Evolutionary conservation across 2,888 invertebrate species (phyloP).

Genomic region (Epirrhoe tristata): DNA sequence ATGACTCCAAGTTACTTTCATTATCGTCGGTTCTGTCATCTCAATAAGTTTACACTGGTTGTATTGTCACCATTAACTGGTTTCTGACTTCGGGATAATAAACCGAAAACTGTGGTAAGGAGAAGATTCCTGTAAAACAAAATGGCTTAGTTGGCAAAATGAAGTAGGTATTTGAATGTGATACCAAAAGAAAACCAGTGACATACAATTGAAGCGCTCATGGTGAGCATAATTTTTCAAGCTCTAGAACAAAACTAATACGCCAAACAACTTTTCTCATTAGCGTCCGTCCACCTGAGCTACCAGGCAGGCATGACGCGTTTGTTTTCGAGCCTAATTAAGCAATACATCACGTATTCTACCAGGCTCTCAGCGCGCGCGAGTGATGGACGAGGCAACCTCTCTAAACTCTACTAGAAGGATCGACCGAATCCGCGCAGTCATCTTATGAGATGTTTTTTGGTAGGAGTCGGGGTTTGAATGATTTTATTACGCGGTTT

Average conservation of each 20-base stretch:
- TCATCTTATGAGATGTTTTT: constrained; percentile 44
- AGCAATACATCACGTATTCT: constrained; percentile 63
- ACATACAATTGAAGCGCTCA: neutral
- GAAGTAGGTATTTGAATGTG: too few species aligned
- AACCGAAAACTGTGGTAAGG: too few species aligned
- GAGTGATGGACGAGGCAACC: constrained; percentile 43
- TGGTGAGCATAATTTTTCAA: constrained; percentile 10
- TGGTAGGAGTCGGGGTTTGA: constrained; percentile 28
- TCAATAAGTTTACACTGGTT: neutral
- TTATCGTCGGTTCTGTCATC: neutral
- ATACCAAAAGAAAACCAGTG: neutral
- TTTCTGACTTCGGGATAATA: too few species aligned
- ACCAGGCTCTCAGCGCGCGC: constrained; percentile 49
- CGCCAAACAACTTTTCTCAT: constrained; percentile 34
- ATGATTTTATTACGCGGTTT: constrained; percentile 44
- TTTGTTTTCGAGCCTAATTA: constrained; percentile 54
- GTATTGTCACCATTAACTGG: neutral
- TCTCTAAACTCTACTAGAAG: constrained; percentile 24
- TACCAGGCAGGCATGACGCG: constrained; percentile 42
- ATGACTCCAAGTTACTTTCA: neutral
- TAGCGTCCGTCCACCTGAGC: constrained; percentile 34
- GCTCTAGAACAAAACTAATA: constrained; percentile 25
- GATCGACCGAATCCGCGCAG: constrained; percentile 38
- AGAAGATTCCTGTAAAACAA: too few species aligned
- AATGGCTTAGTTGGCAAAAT: too few species aligned